Evolutionary conservation across 2,888 invertebrate genomes (phyloP), one percentile per base, ranked within the genome.

Genomic region (Ichneumon xanthorius): DNA sequence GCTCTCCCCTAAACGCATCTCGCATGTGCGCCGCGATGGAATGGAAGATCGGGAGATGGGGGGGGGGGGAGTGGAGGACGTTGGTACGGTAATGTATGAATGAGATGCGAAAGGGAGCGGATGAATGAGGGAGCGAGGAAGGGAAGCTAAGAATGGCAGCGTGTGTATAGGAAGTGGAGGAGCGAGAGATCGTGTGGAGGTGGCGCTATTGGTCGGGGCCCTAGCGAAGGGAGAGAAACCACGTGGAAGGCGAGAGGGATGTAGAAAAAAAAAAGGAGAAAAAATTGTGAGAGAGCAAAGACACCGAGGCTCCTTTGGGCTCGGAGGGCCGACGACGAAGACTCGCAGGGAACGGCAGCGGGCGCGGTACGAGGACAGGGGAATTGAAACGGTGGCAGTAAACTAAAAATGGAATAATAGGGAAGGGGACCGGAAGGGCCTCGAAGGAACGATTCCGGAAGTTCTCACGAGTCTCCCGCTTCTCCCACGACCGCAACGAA

Each of bases 381-480:
- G 85, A 86, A 86, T 84, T 83, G 86, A 89, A 90, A 90, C 90
- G 90, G 89, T 90, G 90, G 90, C 90, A 89, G 91, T 91, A 90
- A 92, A 92, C 92, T 90, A 92, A 92, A 92, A 92, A 90, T 91
- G 91, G 65, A 63, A 93, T 93, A 93, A 93, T 93, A 92, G 93
- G 30, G 87, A 90, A 82, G 82, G 45, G 90, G 90, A 91, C 93
- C 93, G 93, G 92, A 93, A 93, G 92, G 90, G 90, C 90, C 89
- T 90, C 89, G 79, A 37, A 89, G 89, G 90, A 91, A 90, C 90
- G 90, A 93, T 93, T 63, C 93, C 93, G 94, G 94, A 94, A 94
- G 93, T 94, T 94, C 94, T 93, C 94, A 94, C 93, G 94, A 91
- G 92, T 93, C 93, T 94, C 93, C 91, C 90, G 92, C 92, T 93